phyloP scores from a whole-genome alignment of 1,140 invertebrate species.

The Caenorhabditis remanei region DNA sequence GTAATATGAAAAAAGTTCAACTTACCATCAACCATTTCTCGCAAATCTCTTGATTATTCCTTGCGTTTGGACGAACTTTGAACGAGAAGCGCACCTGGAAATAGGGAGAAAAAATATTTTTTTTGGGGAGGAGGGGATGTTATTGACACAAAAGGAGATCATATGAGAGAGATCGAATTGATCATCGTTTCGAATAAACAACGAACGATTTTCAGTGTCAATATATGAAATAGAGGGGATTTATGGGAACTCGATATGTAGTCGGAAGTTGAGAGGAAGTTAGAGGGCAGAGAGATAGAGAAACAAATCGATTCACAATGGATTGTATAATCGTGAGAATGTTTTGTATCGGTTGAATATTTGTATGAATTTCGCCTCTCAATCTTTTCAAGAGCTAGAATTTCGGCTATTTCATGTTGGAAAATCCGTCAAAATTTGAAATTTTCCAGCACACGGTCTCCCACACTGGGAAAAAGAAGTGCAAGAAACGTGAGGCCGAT shows the following conservation, averaged over 20 bases:
- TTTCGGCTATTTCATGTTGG: no score
- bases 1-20: not conserved
- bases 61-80: conserved; percentile 61
- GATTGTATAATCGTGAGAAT: no score
- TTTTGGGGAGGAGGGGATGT: conserved; percentile 26
- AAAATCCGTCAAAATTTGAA: no score
- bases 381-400: no score
- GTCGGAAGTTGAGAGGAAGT: not conserved
- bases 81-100: conserved; percentile 64
- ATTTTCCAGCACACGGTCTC: no score
- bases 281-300: no score
- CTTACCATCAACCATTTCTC: conserved; percentile 50
- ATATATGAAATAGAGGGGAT: not conserved
- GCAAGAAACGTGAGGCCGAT: no score
- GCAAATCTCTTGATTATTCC: conserved; percentile 40
- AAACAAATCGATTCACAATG: not conserved
- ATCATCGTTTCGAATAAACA: conserved; percentile 54
- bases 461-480: no score
- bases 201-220: not conserved
- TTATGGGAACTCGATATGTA: not conserved
- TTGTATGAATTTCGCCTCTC: no score
- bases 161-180: conserved; percentile 56
- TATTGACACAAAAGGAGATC: conserved; percentile 71
- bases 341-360: no score
- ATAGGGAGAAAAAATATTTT: conserved; percentile 45